Evolutionary conservation across 64 coral and sea anemone genomes (phyloP).

Genomic region (Cladopsammia gracilis): DNA sequence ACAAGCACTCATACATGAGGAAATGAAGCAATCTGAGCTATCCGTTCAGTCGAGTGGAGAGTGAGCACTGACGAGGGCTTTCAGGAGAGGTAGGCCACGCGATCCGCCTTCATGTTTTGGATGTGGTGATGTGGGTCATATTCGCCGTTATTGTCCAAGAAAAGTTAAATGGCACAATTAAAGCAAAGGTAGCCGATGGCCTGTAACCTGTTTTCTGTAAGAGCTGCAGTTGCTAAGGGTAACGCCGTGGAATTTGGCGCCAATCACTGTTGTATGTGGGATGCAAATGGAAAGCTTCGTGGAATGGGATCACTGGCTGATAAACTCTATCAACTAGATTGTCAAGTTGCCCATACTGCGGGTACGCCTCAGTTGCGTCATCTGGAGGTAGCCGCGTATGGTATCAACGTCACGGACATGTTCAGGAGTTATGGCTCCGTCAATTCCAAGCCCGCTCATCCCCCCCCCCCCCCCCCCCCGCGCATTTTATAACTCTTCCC

Average conservation of each 20-base stretch:
- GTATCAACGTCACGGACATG: constrained; percentile 60
- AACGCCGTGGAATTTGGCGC: constrained; percentile 58
- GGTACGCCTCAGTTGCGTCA: constrained; percentile 13
- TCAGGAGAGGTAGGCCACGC: no score
- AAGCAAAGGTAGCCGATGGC: constrained; percentile 31
- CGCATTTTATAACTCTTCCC: no score
- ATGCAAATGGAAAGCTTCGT: constrained; percentile 46
- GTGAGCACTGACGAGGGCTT: no score
- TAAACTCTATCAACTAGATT: no score
- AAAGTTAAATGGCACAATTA: constrained; percentile 33
- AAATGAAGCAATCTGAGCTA: constrained; percentile 51
- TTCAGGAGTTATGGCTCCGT: constrained; percentile 14
- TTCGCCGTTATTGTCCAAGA: neutral
- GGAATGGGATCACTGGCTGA: no score
- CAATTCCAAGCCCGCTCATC: no score
- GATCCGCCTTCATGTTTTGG: no score
- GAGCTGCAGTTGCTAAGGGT: constrained; percentile 42
- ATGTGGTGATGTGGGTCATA: no score
- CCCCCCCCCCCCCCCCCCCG: no score
- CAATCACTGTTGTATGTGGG: constrained; percentile 45
- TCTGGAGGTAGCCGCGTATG: constrained; percentile 40
- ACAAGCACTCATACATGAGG: constrained; percentile 41
- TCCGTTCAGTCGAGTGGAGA: neutral
- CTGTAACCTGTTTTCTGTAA: neutral
- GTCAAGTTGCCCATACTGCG: no score